phyloP scores from a whole-genome alignment of 2,888 invertebrate genomes.

The Drosophila rubida region DNA sequence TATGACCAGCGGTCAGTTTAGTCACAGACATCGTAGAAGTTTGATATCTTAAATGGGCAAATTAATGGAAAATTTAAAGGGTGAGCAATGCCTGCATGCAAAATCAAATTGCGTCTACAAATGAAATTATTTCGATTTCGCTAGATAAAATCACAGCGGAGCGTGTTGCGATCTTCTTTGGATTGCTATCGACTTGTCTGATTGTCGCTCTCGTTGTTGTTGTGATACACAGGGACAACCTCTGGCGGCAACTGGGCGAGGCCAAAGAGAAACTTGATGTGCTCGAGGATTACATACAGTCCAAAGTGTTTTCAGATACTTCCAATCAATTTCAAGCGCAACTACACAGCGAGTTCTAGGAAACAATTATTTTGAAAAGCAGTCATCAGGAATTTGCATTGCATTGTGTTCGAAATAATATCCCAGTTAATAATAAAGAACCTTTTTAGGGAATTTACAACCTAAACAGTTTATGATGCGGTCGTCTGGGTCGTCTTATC shows the following conservation, averaged over 20 bases:
- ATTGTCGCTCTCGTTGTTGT: conserved; percentile 68
- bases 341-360: conserved; percentile 8
- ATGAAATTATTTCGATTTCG: conserved; percentile 4
- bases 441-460: conserved; percentile 10
- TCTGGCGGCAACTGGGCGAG: conserved; percentile 64
- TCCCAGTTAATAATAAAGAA: conserved; percentile 3
- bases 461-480: conserved; percentile 13
- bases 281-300: conserved; percentile 65
- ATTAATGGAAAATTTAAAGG: conserved; percentile 42
- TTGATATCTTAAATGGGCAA: conserved; percentile 43
- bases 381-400: not conserved
- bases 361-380: not conserved
- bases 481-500: conserved; percentile 32
- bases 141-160: conserved; percentile 63
- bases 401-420: not conserved
- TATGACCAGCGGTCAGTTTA: conserved; percentile 30
- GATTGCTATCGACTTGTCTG: conserved; percentile 65
- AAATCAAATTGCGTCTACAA: not conserved
- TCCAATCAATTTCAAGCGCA: not conserved
- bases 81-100: conserved; percentile 36
- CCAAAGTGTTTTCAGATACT: conserved; percentile 12
- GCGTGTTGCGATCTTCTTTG: conserved; percentile 71
- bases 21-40: conserved; percentile 26
- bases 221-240: conserved; percentile 62
- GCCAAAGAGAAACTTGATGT: conserved; percentile 66